These are phyloP conservation scores for Margarornis squamiger DNA, from an alignment of 2,797 vertebrate species.

Conservation along the genomic window DNA sequence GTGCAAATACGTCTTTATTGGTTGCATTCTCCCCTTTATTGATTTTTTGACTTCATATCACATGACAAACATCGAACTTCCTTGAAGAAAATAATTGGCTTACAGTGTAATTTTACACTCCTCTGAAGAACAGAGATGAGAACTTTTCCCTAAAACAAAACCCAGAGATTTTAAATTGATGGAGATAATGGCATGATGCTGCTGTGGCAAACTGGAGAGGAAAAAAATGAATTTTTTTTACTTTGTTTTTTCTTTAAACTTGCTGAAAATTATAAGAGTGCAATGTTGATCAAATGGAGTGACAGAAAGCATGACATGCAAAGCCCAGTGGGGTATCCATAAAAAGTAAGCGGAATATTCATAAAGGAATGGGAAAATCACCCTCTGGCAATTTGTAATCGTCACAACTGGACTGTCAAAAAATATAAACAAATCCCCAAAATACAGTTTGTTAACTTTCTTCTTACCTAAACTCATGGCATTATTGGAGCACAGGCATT, in stretches of 20 bases:
- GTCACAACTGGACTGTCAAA: neutral
- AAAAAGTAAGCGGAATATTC: neutral
- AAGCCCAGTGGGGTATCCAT: neutral
- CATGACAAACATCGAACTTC: neutral
- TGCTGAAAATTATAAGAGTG: neutral
- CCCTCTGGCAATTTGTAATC: neutral
- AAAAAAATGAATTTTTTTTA: neutral
- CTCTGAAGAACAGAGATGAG: neutral
- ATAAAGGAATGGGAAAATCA: neutral
- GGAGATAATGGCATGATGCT: neutral
- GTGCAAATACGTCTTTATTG: neutral
- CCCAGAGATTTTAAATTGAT: neutral
- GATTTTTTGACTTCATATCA: neutral
- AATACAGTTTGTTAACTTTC: neutral
- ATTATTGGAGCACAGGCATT: neutral
- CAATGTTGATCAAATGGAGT: neutral
- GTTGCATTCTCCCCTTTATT: neutral
- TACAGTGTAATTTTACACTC: slow-evolving; percentile 33
- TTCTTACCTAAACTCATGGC: neutral
- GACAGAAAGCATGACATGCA: neutral
- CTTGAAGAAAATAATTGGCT: slow-evolving; percentile 29
- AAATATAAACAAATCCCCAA: neutral
- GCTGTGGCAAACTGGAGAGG: neutral
- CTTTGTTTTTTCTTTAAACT: neutral
- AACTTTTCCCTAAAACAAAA: slow-evolving; percentile 13